phyloP scores from a whole-genome alignment of 2,113 vertebrate genomes.

The Lycaon pictus region DNA sequence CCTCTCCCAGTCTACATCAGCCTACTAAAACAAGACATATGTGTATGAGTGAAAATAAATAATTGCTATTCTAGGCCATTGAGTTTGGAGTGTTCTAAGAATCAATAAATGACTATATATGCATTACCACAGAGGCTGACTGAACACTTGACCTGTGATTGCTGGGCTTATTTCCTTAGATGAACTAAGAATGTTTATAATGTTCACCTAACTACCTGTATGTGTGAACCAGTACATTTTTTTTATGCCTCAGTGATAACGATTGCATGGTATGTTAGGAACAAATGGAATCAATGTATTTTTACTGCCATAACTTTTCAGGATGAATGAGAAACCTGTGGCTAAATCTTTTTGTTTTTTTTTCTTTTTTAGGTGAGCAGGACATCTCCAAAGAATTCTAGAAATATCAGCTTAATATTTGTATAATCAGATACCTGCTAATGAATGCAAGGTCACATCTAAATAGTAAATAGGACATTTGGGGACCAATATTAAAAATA shows the following conservation, averaged over 20 bases:
- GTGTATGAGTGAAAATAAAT: background rate
- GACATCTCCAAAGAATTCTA: background rate
- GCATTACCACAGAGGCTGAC: background rate
- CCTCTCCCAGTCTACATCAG: background rate
- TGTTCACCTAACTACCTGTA: background rate
- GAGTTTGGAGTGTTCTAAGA: background rate
- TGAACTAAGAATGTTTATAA: background rate
- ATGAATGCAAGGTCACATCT: background rate
- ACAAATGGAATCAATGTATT: slow-evolving; percentile 4
- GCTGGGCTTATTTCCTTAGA: background rate
- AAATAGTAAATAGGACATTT: background rate
- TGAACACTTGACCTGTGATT: background rate
- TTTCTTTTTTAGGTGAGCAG: background rate
- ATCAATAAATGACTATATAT: background rate
- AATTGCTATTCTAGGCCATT: no score
- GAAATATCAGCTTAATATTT: background rate
- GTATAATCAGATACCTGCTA: background rate
- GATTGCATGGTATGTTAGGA: background rate
- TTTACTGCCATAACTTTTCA: background rate
- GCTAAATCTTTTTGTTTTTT: background rate
- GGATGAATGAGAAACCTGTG: background rate
- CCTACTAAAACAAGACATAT: background rate
- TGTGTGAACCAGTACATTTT: background rate
- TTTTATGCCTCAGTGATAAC: slow-evolving; percentile 34
- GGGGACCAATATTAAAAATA: background rate